Evolutionary conservation across 2,113 vertebrate genomes (phyloP).

Genomic region (Psophia crepitans): DNA sequence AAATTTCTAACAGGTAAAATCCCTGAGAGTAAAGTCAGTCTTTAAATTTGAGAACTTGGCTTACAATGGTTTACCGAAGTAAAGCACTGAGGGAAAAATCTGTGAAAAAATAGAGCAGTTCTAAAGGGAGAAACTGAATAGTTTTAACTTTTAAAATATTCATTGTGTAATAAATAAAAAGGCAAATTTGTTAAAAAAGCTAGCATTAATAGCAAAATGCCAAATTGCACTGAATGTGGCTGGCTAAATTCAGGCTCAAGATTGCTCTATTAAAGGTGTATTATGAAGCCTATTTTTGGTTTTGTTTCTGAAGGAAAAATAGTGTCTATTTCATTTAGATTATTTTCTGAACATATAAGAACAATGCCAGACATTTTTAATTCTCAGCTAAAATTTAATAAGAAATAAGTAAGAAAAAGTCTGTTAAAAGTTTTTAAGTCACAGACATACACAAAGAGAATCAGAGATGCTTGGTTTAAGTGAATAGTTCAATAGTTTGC

Average conservation of each 20-base stretch:
- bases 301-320: background rate
- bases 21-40: background rate
- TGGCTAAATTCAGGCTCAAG: background rate
- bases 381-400: background rate
- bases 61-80: background rate
- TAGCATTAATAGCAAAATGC: background rate
- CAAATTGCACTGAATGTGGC: background rate
- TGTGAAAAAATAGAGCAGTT: background rate
- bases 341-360: background rate
- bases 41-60: background rate
- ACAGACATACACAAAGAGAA: background rate
- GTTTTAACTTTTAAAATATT: background rate
- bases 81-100: background rate
- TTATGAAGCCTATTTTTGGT: background rate
- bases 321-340: background rate
- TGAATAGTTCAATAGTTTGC: background rate
- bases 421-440: background rate
- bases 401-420: background rate
- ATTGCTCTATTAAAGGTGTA: background rate
- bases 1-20: background rate
- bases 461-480: background rate
- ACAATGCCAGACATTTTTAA: background rate
- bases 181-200: background rate
- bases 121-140: background rate
- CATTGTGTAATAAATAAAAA: background rate